Conservation (phyloP, 2,113 vertebrate genomes). For the Perca schrenkii region DNA sequence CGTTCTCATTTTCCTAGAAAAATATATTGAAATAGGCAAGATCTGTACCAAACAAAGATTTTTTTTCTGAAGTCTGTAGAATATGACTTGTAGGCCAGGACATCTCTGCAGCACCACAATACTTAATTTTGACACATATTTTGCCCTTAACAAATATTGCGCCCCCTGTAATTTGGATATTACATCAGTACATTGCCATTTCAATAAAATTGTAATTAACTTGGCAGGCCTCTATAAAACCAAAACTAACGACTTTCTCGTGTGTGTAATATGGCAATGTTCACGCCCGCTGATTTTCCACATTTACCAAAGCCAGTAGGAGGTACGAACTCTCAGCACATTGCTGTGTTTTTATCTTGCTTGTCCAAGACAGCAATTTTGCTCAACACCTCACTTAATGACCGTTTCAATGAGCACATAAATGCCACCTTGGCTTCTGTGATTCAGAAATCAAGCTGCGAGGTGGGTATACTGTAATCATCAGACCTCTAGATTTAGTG, state of each 20-base stretch:
- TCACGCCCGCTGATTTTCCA: constrained; percentile 8
- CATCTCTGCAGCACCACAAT: no score
- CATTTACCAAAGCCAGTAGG: constrained; percentile 8
- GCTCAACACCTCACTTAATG: constrained; percentile 35
- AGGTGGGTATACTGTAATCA: constrained; percentile 33
- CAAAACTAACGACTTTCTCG: neutral
- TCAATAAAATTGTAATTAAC: no score
- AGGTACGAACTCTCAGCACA: neutral
- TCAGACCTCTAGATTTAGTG: constrained; percentile 44
- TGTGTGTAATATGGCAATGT: neutral
- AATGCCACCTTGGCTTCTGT: constrained; percentile 40
- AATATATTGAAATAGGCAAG: no score
- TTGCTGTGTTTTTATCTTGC: neutral
- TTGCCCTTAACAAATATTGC: no score
- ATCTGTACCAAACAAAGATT: no score
- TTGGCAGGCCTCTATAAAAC: no score
- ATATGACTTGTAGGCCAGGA: no score
- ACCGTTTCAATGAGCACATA: constrained; percentile 54
- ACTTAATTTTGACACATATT: no score
- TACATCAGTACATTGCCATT: no score
- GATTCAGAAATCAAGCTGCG: constrained; percentile 49
- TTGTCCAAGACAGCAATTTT: constrained; percentile 42
- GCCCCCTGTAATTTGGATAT: no score
- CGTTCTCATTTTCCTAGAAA: no score
- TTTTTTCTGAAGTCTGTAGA: no score